phyloP scores from a whole-genome alignment of 2,888 invertebrate genomes.

The Lepidochitona cinerea region DNA sequence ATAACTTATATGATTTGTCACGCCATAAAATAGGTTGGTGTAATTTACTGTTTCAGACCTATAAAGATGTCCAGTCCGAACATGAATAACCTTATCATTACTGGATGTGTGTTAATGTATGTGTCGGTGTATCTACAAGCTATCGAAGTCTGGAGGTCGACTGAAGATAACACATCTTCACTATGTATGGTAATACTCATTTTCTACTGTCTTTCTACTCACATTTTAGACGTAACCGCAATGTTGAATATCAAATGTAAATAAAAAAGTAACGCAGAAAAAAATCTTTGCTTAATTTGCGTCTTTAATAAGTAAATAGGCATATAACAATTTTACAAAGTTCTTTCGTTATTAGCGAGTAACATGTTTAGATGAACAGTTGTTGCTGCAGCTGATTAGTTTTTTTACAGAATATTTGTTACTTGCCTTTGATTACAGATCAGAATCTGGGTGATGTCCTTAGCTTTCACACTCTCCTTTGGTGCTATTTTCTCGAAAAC shows the following conservation, averaged over 20 bases:
- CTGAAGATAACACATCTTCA: constrained; percentile 88
- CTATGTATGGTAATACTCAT: constrained; percentile 86
- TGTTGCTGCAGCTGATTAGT: too few relatives aligned
- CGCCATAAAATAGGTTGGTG: too few relatives aligned
- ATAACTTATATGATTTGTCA: too few relatives aligned
- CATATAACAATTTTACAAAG: too few relatives aligned
- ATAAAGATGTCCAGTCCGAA: constrained; percentile 99
- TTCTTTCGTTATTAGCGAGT: too few relatives aligned
- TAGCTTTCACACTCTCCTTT: constrained; percentile 49
- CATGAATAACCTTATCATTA: constrained; percentile 96
- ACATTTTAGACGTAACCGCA: background rate
- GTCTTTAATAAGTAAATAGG: too few relatives aligned
- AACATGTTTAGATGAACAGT: too few relatives aligned
- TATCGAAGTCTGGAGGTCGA: constrained; percentile 91
- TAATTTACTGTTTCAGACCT: constrained; percentile 86
- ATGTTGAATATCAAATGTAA: background rate
- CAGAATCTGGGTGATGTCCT: constrained; percentile 35
- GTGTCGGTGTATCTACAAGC: constrained; percentile 95
- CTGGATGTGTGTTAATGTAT: constrained; percentile 96
- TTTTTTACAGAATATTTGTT: background rate
- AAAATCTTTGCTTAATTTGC: too few relatives aligned
- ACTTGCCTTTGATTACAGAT: constrained; percentile 28
- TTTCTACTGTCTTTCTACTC: background rate
- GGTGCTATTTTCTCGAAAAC: constrained; percentile 59
- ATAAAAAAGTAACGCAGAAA: too few relatives aligned